phyloP scores from a whole-genome alignment of 2,888 invertebrate species.

The Salpingus planirostris region DNA sequence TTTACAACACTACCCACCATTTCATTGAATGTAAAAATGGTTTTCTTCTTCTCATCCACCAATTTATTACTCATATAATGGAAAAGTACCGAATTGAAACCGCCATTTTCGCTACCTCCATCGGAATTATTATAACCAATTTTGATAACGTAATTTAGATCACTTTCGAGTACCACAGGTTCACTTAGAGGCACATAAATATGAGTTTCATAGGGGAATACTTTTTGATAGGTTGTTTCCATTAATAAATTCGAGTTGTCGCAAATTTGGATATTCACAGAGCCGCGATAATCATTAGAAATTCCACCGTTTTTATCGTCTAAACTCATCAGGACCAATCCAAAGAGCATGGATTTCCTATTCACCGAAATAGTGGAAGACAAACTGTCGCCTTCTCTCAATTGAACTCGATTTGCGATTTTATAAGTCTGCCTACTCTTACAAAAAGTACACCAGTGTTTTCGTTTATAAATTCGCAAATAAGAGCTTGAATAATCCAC shows the following conservation, averaged over 20 bases:
- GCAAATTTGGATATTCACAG: no score
- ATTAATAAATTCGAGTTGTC: no score
- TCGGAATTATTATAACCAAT: conserved; percentile 25
- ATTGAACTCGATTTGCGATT: conserved; percentile 24
- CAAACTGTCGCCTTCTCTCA: conserved; percentile 18
- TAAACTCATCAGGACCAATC: conserved; percentile 21
- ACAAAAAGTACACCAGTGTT: conserved; percentile 8
- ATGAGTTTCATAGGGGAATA: conserved; percentile 20
- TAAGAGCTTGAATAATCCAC: no score
- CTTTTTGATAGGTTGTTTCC: no score
- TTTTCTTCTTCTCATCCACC: conserved; percentile 16
- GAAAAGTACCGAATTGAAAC: conserved; percentile 21
- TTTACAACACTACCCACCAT: conserved; percentile 28
- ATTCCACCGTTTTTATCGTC: conserved; percentile 17
- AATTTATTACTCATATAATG: conserved; percentile 28
- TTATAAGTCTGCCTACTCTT: conserved; percentile 21
- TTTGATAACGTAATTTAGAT: conserved; percentile 26
- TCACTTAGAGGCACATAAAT: conserved; percentile 22
- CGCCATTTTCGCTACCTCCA: conserved; percentile 4
- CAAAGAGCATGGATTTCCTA: conserved; percentile 21
- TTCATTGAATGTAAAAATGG: conserved; percentile 28
- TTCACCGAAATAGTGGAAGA: conserved; percentile 19
- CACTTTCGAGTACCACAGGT: conserved; percentile 23
- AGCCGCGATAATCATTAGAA: conserved; percentile 10
- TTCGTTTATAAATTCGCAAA: conserved; percentile 4